These are phyloP conservation scores for Bellardia bayeri DNA, from an alignment of 2,888 invertebrate species.

Conservation along the genomic window DNA sequence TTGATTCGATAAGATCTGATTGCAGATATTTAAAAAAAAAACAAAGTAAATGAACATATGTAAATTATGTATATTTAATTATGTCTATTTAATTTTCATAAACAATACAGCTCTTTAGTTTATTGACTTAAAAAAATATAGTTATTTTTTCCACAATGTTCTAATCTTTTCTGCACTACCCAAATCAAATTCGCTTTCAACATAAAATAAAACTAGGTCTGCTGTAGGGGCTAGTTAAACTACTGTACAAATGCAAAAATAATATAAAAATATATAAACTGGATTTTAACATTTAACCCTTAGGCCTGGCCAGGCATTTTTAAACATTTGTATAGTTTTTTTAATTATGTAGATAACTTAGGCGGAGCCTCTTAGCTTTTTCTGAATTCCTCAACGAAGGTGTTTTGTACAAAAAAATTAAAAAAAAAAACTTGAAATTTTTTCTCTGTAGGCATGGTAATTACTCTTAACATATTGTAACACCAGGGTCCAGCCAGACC, in stretches of 20 bases:
- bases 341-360: too few species aligned
- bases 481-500: too few species aligned
- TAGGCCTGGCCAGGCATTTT: too few species aligned
- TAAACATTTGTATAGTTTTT: too few species aligned
- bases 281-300: too few species aligned
- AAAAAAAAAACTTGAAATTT: too few species aligned
- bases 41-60: not conserved
- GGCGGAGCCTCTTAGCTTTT: too few species aligned
- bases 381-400: too few species aligned
- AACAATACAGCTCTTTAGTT: not conserved
- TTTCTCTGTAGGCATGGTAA: too few species aligned
- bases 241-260: not conserved
- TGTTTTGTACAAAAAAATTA: too few species aligned
- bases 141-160: not conserved
- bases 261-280: not conserved
- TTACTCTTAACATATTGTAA: too few species aligned
- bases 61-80: not conserved
- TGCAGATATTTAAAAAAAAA: not conserved
- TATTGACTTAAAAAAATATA: not conserved
- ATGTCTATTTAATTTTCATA: not conserved
- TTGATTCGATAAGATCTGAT: conserved; percentile 17
- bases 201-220: not conserved
- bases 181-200: conserved; percentile 4
- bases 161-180: not conserved
- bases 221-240: not conserved